These are phyloP conservation scores for Nasonia longicornis DNA, from an alignment of 1,140 invertebrate species.

Conservation along the genomic window DNA sequence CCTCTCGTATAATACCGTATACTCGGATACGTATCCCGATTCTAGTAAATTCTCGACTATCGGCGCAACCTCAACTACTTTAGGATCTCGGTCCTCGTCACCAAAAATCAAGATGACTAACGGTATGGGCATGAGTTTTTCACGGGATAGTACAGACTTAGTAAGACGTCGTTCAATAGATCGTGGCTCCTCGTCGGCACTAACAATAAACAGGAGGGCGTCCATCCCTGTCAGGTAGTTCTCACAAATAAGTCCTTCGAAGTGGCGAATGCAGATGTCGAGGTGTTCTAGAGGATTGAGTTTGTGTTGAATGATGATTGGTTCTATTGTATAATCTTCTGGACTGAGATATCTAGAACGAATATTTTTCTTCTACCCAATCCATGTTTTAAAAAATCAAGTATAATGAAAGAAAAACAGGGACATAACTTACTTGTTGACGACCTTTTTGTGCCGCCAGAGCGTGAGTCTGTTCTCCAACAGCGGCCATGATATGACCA, in stretches of 20 bases:
- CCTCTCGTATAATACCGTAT: conserved; percentile 59
- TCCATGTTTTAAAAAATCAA: no score
- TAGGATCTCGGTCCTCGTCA: conserved; percentile 40
- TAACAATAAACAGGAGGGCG: conserved; percentile 59
- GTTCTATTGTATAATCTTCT: conserved; percentile 52
- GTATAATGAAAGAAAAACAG: neutral
- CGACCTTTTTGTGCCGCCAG: conserved; percentile 58
- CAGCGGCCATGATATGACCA: conserved; percentile 73
- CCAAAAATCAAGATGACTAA: conserved; percentile 57
- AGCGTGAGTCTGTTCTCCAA: conserved; percentile 52
- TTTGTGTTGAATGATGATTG: conserved; percentile 60
- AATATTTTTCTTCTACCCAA: neutral
- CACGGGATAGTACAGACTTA: conserved; percentile 58
- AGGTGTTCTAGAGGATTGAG: conserved; percentile 58
- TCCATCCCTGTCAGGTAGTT: conserved; percentile 56
- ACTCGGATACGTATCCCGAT: conserved; percentile 61
- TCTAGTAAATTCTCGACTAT: conserved; percentile 57
- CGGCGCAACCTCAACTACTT: conserved; percentile 42
- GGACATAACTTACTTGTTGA: conserved; percentile 47
- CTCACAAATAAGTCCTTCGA: conserved; percentile 57
- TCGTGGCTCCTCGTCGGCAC: conserved; percentile 53
- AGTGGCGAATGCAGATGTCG: conserved; percentile 60
- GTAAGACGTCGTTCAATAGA: conserved; percentile 55
- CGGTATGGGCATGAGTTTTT: conserved; percentile 61
- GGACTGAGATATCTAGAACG: conserved; percentile 54